Evolutionary conservation across 1,140 invertebrate genomes (phyloP).

Genomic region (Coptotermes formosanus): DNA sequence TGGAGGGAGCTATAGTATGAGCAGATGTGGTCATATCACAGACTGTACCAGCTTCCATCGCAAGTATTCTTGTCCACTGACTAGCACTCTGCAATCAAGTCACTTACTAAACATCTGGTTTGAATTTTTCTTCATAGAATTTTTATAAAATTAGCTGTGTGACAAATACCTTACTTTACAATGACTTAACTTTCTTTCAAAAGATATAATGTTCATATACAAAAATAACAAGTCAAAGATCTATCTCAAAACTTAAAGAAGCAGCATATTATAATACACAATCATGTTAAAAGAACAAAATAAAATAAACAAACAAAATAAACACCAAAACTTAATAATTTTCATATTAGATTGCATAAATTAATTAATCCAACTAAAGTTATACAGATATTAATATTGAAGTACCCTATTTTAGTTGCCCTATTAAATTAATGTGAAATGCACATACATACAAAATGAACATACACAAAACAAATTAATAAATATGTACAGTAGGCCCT

Average conservation of each 20-base stretch:
- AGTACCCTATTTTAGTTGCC: conserved; percentile 22
- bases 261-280: conserved; percentile 12
- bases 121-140: neutral
- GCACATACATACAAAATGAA: conserved; percentile 26
- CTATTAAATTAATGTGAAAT: conserved; percentile 25
- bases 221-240: conserved; percentile 25
- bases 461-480: conserved; percentile 12
- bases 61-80: conserved; percentile 23
- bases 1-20: neutral
- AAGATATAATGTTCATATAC: conserved; percentile 25
- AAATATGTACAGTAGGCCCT: conserved; percentile 25
- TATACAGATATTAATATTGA: conserved; percentile 15
- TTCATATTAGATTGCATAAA: conserved; percentile 25
- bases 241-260: conserved; percentile 26
- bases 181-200: conserved; percentile 17
- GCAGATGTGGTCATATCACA: conserved; percentile 28
- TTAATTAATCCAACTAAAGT: conserved; percentile 16
- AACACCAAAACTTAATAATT: conserved; percentile 14
- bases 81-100: conserved; percentile 22
- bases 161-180: conserved; percentile 25
- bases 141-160: conserved; percentile 21
- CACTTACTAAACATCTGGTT: conserved; percentile 19
- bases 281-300: conserved; percentile 16
- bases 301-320: conserved; percentile 24
- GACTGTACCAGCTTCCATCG: conserved; percentile 17